Base-by-base conservation (phyloP, 2,888 invertebrate species). In the Tenthredo amoena region DNA sequence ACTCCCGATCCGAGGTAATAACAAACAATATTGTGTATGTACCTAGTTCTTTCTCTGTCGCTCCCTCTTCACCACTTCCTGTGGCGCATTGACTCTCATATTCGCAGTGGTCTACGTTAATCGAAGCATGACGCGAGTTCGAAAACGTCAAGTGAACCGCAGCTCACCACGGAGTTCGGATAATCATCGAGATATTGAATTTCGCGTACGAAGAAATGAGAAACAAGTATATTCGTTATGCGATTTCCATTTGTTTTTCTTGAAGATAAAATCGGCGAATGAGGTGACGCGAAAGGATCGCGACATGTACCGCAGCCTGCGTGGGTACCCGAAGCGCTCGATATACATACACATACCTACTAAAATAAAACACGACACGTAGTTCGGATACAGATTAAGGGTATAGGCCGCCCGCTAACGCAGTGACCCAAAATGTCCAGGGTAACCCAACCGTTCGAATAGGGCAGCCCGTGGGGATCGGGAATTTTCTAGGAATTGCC, bases 401-500 rank as follows among this genome's bases (percentile, higher is more conserved):
- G 18, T 26, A 34, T 34, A 68, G 18, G 34, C 26, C 68, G 26
- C 34, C 68, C 31, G 68, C 18, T 6, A 18, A 34, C 68, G 31
- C 68, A 26, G 68, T 34, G 68, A 34, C 68, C 68, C 68, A 31
- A 34, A 68, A 68, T 68, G 15, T 68, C 6, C 6, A 43, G 37
- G 26, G 74, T 40, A 74, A 74, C 74, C 74, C 12, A 47, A 74
- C 74, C 74, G 74, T 43, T 31, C 77, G 40, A 12, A 10, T 43
- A 74, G 74, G 74, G 74, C 43, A 21, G 74, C 71, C 47, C 40
- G 15, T 21, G 77, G 26, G 31, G 31, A 40, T 12, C 9, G 40
- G 21, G 62, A 40, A 65, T 43, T 62, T 83, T 83, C 68, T 34
- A 68, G 47, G 83, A 83, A 83, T 83, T 26, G n/a, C 18, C 68